phyloP scores from a whole-genome alignment of 2,113 vertebrate species.

The Ramphastos sulfuratus region DNA sequence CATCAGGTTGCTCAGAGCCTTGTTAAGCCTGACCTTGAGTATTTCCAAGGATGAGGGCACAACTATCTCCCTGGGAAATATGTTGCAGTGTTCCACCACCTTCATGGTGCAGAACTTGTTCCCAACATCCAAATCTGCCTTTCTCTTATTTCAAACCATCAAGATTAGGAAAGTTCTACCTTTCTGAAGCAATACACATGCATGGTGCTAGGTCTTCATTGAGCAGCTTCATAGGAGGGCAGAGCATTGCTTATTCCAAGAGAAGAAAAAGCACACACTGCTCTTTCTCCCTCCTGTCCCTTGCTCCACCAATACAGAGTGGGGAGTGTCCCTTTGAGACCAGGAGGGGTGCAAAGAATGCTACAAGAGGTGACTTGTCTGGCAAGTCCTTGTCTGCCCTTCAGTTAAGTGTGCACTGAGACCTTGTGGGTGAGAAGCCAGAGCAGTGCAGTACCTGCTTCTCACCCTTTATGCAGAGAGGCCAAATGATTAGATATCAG shows the following conservation, averaged over 20 bases:
- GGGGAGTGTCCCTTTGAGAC: neutral
- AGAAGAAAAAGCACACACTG: neutral
- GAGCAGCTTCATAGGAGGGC: neutral
- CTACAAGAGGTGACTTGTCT: neutral
- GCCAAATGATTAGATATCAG: no score
- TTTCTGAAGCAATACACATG: neutral
- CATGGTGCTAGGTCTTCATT: neutral
- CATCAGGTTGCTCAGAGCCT: no score
- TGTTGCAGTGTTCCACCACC: no score
- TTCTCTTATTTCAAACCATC: no score
- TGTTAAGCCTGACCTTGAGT: no score
- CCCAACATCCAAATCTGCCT: no score
- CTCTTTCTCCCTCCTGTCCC: neutral
- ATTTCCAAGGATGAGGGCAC: no score
- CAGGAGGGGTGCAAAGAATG: no score
- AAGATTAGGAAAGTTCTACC: neutral
- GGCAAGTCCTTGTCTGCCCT: accelerated
- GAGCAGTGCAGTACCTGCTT: neutral
- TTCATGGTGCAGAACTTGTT: no score
- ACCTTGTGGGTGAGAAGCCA: neutral
- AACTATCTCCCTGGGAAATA: no score
- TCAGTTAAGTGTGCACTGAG: accelerated
- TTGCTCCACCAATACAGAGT: neutral
- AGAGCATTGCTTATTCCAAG: neutral
- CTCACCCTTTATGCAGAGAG: no score